A percentile compares a stretch with the other conserved stretches of the same genome.
Conservation (phyloP, 2,797 vertebrate genomes). For the Linurgus olivaceus region DNA sequence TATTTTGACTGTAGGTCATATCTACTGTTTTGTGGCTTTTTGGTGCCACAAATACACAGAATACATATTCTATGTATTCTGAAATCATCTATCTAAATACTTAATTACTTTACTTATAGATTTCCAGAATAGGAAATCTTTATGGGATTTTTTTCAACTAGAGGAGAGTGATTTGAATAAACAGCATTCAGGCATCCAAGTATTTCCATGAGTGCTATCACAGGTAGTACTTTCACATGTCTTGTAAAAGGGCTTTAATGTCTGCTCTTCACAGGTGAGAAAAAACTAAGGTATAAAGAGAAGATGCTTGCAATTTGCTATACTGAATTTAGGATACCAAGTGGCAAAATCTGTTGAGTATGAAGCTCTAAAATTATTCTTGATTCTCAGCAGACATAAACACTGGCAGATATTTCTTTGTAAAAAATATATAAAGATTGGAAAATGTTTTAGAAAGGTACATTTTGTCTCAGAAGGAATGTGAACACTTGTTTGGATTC, state of each 20-base stretch:
- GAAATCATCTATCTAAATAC: background rate
- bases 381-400: background rate
- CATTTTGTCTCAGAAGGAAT: background rate
- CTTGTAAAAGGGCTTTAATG: background rate
- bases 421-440: background rate
- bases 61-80: background rate
- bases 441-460: background rate
- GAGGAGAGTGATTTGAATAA: background rate
- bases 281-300: background rate
- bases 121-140: background rate
- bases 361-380: background rate
- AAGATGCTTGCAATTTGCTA: background rate
- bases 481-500: background rate
- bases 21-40: background rate
- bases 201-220: background rate
- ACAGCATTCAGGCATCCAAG: background rate
- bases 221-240: background rate
- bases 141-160: background rate
- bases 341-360: background rate
- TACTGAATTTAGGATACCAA: background rate
- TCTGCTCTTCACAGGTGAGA: background rate
- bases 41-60: too few species aligned
- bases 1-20: background rate
- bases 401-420: background rate
- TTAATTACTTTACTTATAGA: background rate